Conservation (phyloP, 1,140 invertebrate species). For the Camponotus vicinus region DNA sequence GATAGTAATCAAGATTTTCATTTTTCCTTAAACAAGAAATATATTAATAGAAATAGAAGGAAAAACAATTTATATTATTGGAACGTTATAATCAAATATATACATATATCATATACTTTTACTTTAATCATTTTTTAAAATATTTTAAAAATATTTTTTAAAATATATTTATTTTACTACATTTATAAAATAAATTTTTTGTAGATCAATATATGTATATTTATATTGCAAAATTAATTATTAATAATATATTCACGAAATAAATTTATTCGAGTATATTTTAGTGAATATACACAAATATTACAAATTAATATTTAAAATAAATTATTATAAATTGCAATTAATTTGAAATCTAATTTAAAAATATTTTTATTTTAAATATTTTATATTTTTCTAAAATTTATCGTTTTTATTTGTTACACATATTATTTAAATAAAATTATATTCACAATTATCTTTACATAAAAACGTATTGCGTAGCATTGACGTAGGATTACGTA, state of each 20-base stretch:
- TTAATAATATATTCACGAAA: neutral
- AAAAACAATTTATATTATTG: neutral
- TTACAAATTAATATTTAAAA: neutral
- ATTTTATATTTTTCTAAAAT: too few species aligned
- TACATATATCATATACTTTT: neutral
- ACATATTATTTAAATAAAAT: conserved; percentile 2
- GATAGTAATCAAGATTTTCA: neutral
- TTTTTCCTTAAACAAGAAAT: neutral
- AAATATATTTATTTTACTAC: neutral
- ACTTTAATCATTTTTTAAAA: neutral
- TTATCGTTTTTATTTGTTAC: neutral
- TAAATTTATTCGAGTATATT: neutral
- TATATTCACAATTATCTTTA: neutral
- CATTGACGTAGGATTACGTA: conserved; percentile 36
- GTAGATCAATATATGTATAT: neutral
- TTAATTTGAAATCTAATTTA: neutral
- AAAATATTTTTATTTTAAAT: conserved; percentile 6
- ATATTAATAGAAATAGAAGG: neutral
- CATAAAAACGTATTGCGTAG: neutral
- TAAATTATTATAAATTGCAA: conserved; percentile 6
- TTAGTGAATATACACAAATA: neutral
- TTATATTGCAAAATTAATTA: neutral
- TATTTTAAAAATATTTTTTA: too few species aligned
- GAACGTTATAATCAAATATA: neutral
- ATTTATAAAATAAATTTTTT: neutral